Evolutionary conservation across 2,888 invertebrate genomes (phyloP).

Genomic region (Caenorhabditis imperialis): DNA sequence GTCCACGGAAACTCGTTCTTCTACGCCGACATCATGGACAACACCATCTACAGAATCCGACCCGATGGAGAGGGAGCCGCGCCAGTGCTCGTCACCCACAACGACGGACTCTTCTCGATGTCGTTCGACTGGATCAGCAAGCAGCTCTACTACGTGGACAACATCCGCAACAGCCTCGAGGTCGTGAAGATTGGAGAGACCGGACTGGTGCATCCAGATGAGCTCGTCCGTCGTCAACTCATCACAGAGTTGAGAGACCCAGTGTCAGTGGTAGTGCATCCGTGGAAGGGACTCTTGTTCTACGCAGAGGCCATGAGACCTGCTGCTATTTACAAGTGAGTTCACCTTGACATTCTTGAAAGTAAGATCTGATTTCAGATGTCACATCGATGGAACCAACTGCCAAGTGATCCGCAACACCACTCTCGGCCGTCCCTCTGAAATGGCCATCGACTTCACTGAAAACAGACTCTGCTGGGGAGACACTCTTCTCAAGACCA

Average conservation of each 20-base stretch:
- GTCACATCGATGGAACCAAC: conserved; percentile 90
- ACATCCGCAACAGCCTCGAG: conserved; percentile 92
- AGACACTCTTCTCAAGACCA: conserved; percentile 82
- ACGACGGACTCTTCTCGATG: conserved; percentile 95
- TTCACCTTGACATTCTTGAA: background rate
- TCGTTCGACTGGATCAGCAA: conserved; percentile 96
- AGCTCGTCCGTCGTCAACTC: conserved; percentile 75
- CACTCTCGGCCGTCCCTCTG: conserved; percentile 79
- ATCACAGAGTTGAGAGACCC: conserved; percentile 84
- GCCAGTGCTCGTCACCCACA: conserved; percentile 90
- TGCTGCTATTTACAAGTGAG: conserved; percentile 90
- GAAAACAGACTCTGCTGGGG: conserved; percentile 79
- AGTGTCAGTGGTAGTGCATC: conserved; percentile 95
- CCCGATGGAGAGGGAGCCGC: conserved; percentile 76
- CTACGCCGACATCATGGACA: conserved; percentile 91
- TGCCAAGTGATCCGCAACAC: conserved; percentile 81
- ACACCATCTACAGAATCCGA: conserved; percentile 82
- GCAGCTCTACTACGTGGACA: conserved; percentile 94
- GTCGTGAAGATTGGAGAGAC: conserved; percentile 62
- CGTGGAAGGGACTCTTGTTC: conserved; percentile 90
- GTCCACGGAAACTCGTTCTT: conserved; percentile 87
- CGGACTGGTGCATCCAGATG: conserved; percentile 75
- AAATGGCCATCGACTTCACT: conserved; percentile 79
- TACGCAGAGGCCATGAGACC: conserved; percentile 93
- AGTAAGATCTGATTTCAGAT: conserved; percentile 85